Evolutionary conservation across 2,797 vertebrate species (phyloP).

Genomic region (Luscinia megarhynchos): DNA sequence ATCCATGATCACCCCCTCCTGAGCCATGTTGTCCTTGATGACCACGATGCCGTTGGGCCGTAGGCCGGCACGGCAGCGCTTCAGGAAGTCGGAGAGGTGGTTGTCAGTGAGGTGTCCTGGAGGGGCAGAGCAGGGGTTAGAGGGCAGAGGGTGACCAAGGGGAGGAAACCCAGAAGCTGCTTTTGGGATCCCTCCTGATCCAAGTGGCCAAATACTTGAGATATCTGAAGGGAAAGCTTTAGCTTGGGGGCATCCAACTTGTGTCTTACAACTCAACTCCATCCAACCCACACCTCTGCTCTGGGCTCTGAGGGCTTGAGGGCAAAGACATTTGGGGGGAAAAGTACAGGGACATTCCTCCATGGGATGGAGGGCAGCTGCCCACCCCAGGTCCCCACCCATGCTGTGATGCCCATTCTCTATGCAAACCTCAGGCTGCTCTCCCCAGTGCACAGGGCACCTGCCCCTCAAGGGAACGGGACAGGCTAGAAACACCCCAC

Average conservation of each 20-base stretch:
- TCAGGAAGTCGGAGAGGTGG: constrained; percentile 90
- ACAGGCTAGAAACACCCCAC: not conserved
- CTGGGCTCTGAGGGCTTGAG: not conserved
- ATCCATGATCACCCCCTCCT: constrained; percentile 91
- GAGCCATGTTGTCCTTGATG: constrained; percentile 97
- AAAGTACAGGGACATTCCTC: not conserved
- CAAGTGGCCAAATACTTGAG: not conserved
- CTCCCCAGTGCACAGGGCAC: accelerated
- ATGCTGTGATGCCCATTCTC: not conserved
- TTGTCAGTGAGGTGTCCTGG: constrained; percentile 93
- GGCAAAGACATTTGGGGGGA: too few relatives aligned
- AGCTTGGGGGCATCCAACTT: not conserved
- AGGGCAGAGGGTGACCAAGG: accelerated
- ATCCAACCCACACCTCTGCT: not conserved
- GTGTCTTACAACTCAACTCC: not conserved
- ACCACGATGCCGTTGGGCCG: constrained; percentile 88
- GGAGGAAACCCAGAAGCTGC: not conserved
- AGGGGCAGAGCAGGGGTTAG: not conserved
- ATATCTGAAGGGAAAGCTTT: not conserved
- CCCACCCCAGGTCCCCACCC: not conserved
- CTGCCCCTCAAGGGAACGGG: not conserved
- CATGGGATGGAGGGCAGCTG: not conserved
- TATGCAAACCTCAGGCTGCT: not conserved
- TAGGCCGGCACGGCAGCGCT: constrained; percentile 85
- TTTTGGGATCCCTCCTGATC: not conserved